Percentiles rank a stretch among this genome's conserved stretches.
These are phyloP conservation scores for Protobothrops mucrosquamatus DNA, from an alignment of 2,113 vertebrate species.

Conservation along the genomic window DNA sequence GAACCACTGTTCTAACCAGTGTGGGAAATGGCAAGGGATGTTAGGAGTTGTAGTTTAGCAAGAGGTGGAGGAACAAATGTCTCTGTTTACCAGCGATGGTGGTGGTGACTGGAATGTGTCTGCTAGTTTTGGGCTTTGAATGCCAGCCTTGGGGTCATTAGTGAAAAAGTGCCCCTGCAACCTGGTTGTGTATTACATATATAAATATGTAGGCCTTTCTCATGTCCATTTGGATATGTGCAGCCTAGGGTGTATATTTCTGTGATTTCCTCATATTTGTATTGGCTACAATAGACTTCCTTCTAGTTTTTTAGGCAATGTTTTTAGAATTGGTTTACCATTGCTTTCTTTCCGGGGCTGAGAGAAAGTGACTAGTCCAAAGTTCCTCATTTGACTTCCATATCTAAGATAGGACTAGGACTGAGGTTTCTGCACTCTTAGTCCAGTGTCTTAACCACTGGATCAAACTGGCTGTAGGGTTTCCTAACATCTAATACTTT, in stretches of 20 bases:
- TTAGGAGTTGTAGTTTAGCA: not conserved
- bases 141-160: not conserved
- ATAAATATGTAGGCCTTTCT: not conserved
- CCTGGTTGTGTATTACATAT: not conserved
- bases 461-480: not conserved
- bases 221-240: not conserved
- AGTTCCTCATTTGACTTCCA: not conserved
- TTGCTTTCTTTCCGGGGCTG: not conserved
- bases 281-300: not conserved
- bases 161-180: not conserved
- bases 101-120: not conserved
- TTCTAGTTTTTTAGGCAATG: not conserved
- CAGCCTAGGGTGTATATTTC: not conserved
- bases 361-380: not conserved
- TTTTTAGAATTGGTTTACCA: not conserved
- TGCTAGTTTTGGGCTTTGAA: not conserved
- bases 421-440: not conserved
- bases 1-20: too few relatives aligned
- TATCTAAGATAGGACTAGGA: not conserved
- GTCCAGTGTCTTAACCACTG: not conserved
- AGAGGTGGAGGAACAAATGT: not conserved
- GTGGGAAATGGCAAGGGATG: not conserved
- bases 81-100: not conserved
- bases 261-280: not conserved
- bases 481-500: not conserved